Evolutionary conservation across 2,888 invertebrate genomes (phyloP), one percentile per base, ranked within the genome.

Genomic region (Eupithecia subumbrata): DNA sequence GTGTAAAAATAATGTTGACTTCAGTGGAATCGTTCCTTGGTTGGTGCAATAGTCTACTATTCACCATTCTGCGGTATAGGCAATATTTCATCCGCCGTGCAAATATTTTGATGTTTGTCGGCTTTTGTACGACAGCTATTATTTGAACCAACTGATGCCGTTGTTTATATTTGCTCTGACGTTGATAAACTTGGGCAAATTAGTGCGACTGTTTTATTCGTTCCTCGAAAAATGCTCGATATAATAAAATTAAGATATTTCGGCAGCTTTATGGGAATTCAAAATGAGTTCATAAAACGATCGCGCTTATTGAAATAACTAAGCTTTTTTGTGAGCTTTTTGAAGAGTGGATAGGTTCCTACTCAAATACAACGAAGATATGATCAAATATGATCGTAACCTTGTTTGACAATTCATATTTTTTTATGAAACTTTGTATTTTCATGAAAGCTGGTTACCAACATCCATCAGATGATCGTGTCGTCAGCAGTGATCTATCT

Each of bases 61-160:
- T 56, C 64, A 40, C 9, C 30, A 12, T 45, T 66, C 76, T 72
- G 66, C n/a, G 72, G 73, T 5, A 30, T 56, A 60, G 67, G 63
- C 85, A 86, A 92, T 93, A 91, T 91, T 91, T 93, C 91, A 94
- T 91, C 82, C 86, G 86, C 86, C 90, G 84, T 82, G 92, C 91
- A 94, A 94, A 94, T 94, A 94, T 94, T 94, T 88, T 94, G 93
- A 93, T 90, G 86, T 89, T 88, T 87, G 87, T 89, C 88, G 86
- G 86, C 85, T 87, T 86, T 86, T 88, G 85, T 86, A 79, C 84
- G 83, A 85, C 83, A 81, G 86, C 82, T 84, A 87, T 89, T 82
- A 87, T 83, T 84, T 74, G 79, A 80, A 81, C 81, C 89, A 88
- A 86, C 84, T 86, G 88, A 87, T 86, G 84, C 83, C 82, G 78